Base-by-base conservation (phyloP, 2,797 vertebrate species). In the Geotrypetes seraphini region DNA sequence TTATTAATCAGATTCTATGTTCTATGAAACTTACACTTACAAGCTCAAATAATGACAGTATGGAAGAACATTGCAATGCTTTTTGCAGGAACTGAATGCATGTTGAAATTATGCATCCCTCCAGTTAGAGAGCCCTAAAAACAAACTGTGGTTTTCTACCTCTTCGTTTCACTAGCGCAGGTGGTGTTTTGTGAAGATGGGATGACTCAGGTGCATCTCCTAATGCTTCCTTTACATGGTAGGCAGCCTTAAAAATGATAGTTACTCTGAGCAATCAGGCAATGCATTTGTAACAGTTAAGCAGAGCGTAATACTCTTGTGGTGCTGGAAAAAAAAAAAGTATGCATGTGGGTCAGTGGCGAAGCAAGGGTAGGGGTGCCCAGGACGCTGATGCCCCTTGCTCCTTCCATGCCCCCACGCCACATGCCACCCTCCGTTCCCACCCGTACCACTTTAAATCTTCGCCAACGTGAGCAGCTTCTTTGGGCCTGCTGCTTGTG, bases 291-390 rank as follows among this genome's bases (percentile, higher is more conserved):
- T 60, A 51, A 64, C 66, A 69, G 67, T 46, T 39, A 32, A 50
- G 27, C 17, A 45, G 23, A 22, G 60, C 68, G 67, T 44, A 36
- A 33, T 24, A n/a, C 52, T 46, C 36, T 52, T 39, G 60, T 39
- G 47, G 39, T 47, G 28, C 45, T 30, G 39, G 44, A 53, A 52
- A n/a, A 75, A 81, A 54, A 73, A 75, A 73, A 77, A 60, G 44
- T 57, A 61, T n/a, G n/a, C n/a, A n/a, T n/a, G n/a, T n/a, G n/a
- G n/a, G n/a, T n/a, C n/a, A n/a, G n/a, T n/a, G n/a, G n/a, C n/a
- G n/a, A n/a, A n/a, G n/a, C n/a, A n/a, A n/a, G n/a, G n/a, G n/a
- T n/a, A n/a, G n/a, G n/a, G n/a, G n/a, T n/a, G n/a, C n/a, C n/a
- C n/a, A n/a, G n/a, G n/a, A n/a, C n/a, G n/a, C n/a, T n/a, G n/a